Evolutionary conservation across 2,797 vertebrate genomes (phyloP).

Genomic region (Diceros bicornis): DNA sequence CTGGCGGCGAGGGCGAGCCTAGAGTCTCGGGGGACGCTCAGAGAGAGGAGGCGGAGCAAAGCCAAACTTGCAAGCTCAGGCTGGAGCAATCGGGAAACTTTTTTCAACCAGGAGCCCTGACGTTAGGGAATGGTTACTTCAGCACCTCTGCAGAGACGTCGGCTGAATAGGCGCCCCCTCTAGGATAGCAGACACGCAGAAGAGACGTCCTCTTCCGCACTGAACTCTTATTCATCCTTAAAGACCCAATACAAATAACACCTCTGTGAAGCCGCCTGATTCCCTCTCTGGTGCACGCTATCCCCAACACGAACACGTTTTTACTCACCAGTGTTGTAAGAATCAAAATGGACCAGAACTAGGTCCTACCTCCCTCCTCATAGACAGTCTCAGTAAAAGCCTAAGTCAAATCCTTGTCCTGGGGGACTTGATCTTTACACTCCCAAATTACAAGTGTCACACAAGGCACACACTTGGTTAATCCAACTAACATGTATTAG

Average conservation of each 20-base stretch:
- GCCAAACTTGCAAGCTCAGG: not conserved
- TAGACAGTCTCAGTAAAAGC: not conserved
- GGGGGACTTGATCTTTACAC: not conserved
- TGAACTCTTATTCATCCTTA: not conserved
- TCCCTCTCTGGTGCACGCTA: not conserved
- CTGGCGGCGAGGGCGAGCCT: not conserved
- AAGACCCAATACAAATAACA: not conserved
- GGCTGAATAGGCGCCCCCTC: not conserved
- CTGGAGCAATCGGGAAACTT: not conserved
- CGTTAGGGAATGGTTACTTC: not conserved
- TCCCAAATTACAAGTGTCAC: not conserved
- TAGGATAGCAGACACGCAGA: not conserved
- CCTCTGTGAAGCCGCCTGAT: not conserved
- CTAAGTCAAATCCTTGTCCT: not conserved
- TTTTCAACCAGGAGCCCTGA: not conserved
- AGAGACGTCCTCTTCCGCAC: not conserved
- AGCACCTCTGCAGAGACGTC: not conserved
- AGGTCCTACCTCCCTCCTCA: not conserved
- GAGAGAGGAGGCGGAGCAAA: slow-evolving; percentile 53
- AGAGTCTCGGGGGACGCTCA: not conserved
- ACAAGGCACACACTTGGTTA: not conserved
- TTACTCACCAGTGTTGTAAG: not conserved
- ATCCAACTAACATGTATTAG: not conserved
- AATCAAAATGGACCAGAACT: not conserved
- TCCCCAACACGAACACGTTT: not conserved